phyloP scores from a whole-genome alignment of 2,113 vertebrate genomes.

The Stomatorhinus ivindoensis region DNA sequence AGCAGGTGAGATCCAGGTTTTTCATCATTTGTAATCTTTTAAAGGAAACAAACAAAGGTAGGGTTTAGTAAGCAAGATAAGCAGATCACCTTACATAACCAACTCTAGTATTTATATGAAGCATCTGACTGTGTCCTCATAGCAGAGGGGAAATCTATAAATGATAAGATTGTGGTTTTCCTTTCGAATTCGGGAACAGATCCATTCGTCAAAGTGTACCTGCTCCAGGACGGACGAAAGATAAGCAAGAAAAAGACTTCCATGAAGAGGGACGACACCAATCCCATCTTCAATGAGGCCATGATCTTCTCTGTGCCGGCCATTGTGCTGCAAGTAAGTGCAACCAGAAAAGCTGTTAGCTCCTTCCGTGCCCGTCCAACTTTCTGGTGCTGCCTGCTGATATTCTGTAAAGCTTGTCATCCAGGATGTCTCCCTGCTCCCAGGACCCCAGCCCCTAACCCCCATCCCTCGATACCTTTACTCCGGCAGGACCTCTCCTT shows the following conservation, averaged over 20 bases:
- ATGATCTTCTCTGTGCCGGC: conserved; percentile 98
- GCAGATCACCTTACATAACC: not conserved
- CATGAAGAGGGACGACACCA: conserved; percentile 83
- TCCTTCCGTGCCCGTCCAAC: not conserved
- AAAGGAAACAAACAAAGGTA: not conserved
- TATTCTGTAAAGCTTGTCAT: not conserved
- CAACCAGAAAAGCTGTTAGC: not conserved
- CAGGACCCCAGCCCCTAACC: not conserved
- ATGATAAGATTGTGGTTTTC: not conserved
- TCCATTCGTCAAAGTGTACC: conserved; percentile 96
- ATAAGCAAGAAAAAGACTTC: conserved; percentile 98
- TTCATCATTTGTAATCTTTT: not conserved
- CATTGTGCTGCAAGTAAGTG: conserved; percentile 78
- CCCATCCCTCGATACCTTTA: not conserved
- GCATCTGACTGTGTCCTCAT: not conserved
- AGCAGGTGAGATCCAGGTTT: conserved; percentile 61
- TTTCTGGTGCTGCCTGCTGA: not conserved
- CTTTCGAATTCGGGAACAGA: conserved; percentile 54
- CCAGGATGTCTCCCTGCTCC: not conserved
- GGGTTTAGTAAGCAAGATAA: not conserved
- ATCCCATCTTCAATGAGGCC: conserved; percentile 95
- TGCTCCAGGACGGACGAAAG: conserved; percentile 92
- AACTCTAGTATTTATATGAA: not conserved
- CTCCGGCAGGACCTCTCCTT: conserved; percentile 81
- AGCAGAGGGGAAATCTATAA: not conserved